Evolutionary conservation across 2,113 vertebrate genomes (phyloP), one percentile per base, ranked within the genome.

Genomic region (Synodontis membranacea): DNA sequence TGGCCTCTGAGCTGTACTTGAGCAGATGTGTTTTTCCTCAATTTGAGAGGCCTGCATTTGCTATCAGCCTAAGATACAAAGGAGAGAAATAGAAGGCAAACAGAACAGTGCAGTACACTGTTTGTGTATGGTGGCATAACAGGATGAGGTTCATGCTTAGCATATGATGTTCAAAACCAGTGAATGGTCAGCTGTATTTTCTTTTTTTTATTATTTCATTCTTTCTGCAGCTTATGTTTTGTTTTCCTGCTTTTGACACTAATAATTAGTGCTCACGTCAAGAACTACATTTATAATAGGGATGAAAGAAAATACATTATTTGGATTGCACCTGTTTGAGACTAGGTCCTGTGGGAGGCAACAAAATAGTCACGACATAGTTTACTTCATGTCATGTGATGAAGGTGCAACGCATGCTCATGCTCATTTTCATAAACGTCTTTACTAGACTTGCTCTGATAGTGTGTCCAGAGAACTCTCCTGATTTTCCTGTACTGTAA

Each of bases 41-140:
- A 48, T 88, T 82, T 58, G 70, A 66, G 70, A 74, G 62, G 87
- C 19, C 66, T 81, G 82, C 46, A 86, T 87, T 78, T 70, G 52
- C 37, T 62, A 80, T 85, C 44, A 84, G 23, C 75, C 82, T 76
- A n/a, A 48, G 48, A 44, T 86, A 37, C 66, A 82, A 42, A 83
- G 48, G 23, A 85, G 31, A 31, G 6, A 66, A 81, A 66, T 76
- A 48, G 14, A 88, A 84, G 37, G 81, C 64, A 81, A 89, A 89
- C 83, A 84, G 39, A 80, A 31, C 62, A 44, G 12, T 39, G 10
- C 56, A 64, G 60, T n/a, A 60, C 14, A 70, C 5, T 5, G 82
- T 3, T 42, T 42, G 21, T 42, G 21, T 11, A 81, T 34, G 31
- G 84, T 85, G 78, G n/a, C 83, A 88, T 28, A 89, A 89, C 84